phyloP scores from a whole-genome alignment of 2,113 vertebrate genomes.

The Furnarius figulus region DNA sequence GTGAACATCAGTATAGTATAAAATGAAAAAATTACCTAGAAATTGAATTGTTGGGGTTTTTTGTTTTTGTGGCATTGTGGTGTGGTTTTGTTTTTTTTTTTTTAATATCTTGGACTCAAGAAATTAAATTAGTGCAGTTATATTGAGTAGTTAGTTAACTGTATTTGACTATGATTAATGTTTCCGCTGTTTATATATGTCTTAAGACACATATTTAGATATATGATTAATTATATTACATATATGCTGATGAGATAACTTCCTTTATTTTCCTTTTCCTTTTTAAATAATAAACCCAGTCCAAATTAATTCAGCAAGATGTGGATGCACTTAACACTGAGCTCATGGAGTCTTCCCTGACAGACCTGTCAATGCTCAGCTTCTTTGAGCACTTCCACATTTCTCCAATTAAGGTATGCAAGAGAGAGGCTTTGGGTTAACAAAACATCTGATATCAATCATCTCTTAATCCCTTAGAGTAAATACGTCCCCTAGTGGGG shows the following conservation, averaged over 20 bases:
- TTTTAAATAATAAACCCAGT: slow-evolving; percentile 66
- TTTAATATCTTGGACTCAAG: not conserved
- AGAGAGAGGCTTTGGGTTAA: not conserved
- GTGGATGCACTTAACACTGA: slow-evolving; percentile 84
- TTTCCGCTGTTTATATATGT: not conserved
- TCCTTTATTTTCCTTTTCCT: not conserved
- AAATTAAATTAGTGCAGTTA: not conserved
- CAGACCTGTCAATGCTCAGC: slow-evolving; percentile 85
- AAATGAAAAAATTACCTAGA: not conserved
- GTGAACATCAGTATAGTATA: not conserved
- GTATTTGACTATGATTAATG: not conserved
- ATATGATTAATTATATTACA: not conserved
- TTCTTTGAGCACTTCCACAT: slow-evolving; percentile 98
- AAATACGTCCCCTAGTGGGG: not conserved
- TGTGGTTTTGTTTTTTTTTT: not conserved
- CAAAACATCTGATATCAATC: not conserved
- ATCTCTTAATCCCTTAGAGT: not conserved
- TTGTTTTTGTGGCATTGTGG: not conserved
- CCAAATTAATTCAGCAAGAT: slow-evolving; percentile 85
- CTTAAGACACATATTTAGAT: not conserved
- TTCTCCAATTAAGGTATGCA: slow-evolving; percentile 92
- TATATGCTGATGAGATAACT: not conserved
- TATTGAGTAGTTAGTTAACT: not conserved
- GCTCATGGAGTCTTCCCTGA: slow-evolving; percentile 86
- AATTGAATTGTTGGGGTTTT: not conserved